phyloP scores from a whole-genome alignment of 1,140 invertebrate genomes.

The Drosophila cardini region DNA sequence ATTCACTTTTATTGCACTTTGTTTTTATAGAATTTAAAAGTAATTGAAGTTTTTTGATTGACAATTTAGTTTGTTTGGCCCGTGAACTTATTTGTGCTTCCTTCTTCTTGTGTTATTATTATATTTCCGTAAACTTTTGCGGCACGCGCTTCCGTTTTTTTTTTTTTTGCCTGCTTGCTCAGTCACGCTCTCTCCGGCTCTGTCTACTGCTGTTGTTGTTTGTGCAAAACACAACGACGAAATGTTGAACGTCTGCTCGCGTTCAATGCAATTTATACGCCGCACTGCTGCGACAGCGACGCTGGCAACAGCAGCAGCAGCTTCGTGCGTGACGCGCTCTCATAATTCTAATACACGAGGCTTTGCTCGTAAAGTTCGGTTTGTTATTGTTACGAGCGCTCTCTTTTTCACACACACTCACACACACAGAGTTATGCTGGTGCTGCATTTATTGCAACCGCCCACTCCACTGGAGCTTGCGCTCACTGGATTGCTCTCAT shows the following conservation, averaged over 20 bases:
- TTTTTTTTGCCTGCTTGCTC: slow-evolving; percentile 23
- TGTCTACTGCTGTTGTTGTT: slow-evolving; percentile 53
- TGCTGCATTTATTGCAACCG: slow-evolving; percentile 38
- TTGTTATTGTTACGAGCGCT: slow-evolving; percentile 62
- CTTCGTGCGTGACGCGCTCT: slow-evolving; percentile 69
- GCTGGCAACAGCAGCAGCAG: slow-evolving; percentile 23
- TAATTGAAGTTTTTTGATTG: slow-evolving; percentile 30
- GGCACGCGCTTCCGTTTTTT: slow-evolving; percentile 70
- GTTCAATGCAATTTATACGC: slow-evolving; percentile 65
- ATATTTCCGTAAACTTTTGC: slow-evolving; percentile 82
- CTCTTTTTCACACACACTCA: slow-evolving; percentile 10
- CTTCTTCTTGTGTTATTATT: slow-evolving; percentile 39
- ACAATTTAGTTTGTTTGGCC: slow-evolving; percentile 20
- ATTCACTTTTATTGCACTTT: slow-evolving; percentile 39
- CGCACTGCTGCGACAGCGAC: slow-evolving; percentile 28
- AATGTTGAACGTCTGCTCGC: slow-evolving; percentile 57
- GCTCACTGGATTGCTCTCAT: slow-evolving; percentile 5
- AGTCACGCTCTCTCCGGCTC: slow-evolving; percentile 36
- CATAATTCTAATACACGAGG: slow-evolving; percentile 64
- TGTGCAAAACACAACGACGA: slow-evolving; percentile 59
- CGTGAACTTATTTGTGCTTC: slow-evolving; percentile 48
- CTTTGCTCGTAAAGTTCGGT: slow-evolving; percentile 58
- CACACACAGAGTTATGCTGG: slow-evolving; percentile 3
- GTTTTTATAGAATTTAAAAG: slow-evolving; percentile 33
- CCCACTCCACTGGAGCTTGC: slow-evolving; percentile 48